phyloP scores from a whole-genome alignment of 2,113 vertebrate genomes.

The Peromyscus polionotus region DNA sequence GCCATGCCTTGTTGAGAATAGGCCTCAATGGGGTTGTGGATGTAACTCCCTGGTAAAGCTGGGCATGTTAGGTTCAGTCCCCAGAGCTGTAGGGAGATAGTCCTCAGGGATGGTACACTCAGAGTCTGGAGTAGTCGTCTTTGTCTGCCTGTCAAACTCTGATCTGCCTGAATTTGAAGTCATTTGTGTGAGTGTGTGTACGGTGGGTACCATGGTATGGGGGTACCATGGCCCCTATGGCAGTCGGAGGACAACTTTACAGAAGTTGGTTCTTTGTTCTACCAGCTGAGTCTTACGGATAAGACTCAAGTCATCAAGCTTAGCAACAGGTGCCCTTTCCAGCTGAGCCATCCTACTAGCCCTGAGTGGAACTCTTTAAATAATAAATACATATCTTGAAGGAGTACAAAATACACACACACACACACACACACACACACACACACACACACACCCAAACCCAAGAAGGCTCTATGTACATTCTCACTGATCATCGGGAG shows the following conservation, averaged over 20 bases:
- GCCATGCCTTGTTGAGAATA: not conserved
- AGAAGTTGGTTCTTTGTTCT: not conserved
- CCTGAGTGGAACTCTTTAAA: not conserved
- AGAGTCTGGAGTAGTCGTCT: not conserved
- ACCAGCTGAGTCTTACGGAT: not conserved
- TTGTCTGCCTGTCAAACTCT: constrained; percentile 24
- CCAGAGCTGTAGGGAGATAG: not conserved
- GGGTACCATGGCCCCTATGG: not conserved
- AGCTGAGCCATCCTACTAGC: not conserved
- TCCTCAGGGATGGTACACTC: not conserved
- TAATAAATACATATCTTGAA: not conserved
- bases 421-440: too few species aligned
- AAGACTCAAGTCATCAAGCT: not conserved
- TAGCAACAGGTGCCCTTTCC: not conserved
- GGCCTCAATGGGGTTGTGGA: not conserved
- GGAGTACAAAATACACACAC: not conserved
- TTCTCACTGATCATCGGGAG: not conserved
- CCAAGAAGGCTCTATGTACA: not conserved
- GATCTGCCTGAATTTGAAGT: not conserved
- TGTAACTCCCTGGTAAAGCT: not conserved
- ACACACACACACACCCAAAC: too few species aligned
- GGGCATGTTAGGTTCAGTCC: not conserved
- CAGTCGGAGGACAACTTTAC: not conserved
- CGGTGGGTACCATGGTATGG: not conserved
- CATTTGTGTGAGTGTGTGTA: not conserved